Base-by-base conservation (phyloP, 2,888 invertebrate species). In the Platerodrilus igneus region DNA sequence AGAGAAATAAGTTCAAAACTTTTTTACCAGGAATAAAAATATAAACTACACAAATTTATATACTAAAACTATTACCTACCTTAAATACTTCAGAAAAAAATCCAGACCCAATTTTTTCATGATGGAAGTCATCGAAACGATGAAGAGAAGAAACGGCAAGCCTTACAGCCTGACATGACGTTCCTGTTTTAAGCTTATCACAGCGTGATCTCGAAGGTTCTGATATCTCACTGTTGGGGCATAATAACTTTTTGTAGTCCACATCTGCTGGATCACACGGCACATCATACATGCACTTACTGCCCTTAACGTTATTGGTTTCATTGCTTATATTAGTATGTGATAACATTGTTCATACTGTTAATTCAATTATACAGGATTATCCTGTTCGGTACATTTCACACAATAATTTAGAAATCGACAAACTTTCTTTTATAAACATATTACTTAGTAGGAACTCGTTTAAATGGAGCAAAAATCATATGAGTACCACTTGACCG, bases 71-170 rank as follows among this genome's bases (percentile, higher is more conserved):
- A 23, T 33, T 41, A 23, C 79, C 76, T 73, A 95, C 96, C 87
- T 95, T 95, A 73, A 88, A 95, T 47, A 96, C 95, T 74, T 94
- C 92, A 3, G 95, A 95, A 75, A 95, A 96, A 73, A 96, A 96
- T 49, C 96, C 96, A 32, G 84, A 77, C 29, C 95, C 96, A 60
- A 96, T 89, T 71, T 89, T 89, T 70, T 93, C 93, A 66, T 86
- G 79, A 53, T 82, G 77, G 70, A 96, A 95, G 75, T 96, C 95
- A 71, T 95, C 94, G 53, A 93, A 80, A 26, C 93, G 82, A 65
- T 92, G 89, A 35, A 96, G 76, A 25, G 89, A 87, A 30, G 92
- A 87, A 37, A 95, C 92, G 29, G 95, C 94, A 57, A 90, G 88
- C 62, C 86, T 80, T 34, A 95, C 73, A 23, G 95, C 95, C 57